Percentiles rank a stretch among this genome's conserved stretches.
These are phyloP conservation scores for Sesia apiformis DNA, from an alignment of 2,888 invertebrate genomes.

Conservation along the genomic window DNA sequence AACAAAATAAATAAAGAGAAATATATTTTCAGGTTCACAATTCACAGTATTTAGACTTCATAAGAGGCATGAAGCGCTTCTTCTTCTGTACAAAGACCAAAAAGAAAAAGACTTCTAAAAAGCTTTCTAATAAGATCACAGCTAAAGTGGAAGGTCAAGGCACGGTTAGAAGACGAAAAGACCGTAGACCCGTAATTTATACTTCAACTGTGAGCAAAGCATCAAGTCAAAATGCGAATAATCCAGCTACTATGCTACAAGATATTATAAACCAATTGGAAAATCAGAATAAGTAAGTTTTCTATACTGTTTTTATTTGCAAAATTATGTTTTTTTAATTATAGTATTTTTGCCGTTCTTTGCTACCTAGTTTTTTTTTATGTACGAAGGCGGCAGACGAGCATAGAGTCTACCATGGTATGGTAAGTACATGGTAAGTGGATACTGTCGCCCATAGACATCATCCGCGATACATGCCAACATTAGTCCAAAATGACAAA, in stretches of 20 bases:
- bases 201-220: conserved; percentile 67
- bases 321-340: too few species aligned
- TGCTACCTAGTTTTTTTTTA: too few species aligned
- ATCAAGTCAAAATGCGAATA: conserved; percentile 49
- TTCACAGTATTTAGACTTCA: conserved; percentile 54
- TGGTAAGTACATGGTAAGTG: too few species aligned
- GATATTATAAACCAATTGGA: conserved; percentile 82
- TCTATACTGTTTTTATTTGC: too few species aligned
- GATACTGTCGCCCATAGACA: too few species aligned
- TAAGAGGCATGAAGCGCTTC: conserved; percentile 57
- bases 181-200: conserved; percentile 43
- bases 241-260: conserved; percentile 77
- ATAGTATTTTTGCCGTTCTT: too few species aligned
- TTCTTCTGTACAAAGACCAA: conserved; percentile 64
- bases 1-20: too few species aligned
- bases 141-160: conserved; percentile 21
- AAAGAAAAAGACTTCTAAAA: conserved; percentile 36
- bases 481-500: too few species aligned
- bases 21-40: conserved; percentile 44
- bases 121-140: conserved; percentile 21
- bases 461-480: too few species aligned
- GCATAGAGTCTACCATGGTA: too few species aligned
- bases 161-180: conserved; percentile 24
- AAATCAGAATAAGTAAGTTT: conserved; percentile 73
- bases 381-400: too few species aligned